Percentiles rank a stretch among this genome's conserved stretches.
Evolutionary conservation across 1,140 invertebrate species (phyloP).

Genomic region (Drosophila ficusphila): DNA sequence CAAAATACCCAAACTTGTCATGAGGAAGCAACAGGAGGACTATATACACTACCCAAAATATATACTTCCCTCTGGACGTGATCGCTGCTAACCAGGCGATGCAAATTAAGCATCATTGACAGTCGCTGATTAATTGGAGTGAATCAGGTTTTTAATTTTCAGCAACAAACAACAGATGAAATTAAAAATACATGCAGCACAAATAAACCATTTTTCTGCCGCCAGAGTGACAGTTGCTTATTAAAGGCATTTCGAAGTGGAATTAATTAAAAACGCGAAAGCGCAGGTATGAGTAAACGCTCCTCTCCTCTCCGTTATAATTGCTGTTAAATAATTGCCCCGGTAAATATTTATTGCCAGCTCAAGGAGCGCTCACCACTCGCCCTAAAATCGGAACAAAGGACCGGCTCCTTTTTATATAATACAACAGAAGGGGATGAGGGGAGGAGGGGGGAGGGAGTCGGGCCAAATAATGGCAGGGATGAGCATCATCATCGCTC

Average conservation of each 20-base stretch:
- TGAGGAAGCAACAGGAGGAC: slow-evolving; percentile 53
- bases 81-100: slow-evolving; percentile 27
- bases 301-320: slow-evolving; percentile 29
- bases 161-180: slow-evolving; percentile 42
- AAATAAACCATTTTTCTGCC: slow-evolving; percentile 41
- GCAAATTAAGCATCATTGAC: slow-evolving; percentile 77
- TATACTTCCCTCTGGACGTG: slow-evolving; percentile 16
- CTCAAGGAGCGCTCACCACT: slow-evolving; percentile 41
- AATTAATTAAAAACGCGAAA: slow-evolving; percentile 54
- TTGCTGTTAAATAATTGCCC: slow-evolving; percentile 65
- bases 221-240: slow-evolving; percentile 49
- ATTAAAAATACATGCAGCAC: slow-evolving; percentile 30
- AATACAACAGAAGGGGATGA: neutral
- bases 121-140: slow-evolving; percentile 74
- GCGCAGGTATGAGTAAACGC: neutral
- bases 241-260: slow-evolving; percentile 66
- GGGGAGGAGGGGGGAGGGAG: too few species aligned
- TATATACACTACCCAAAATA: slow-evolving; percentile 13
- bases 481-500: slow-evolving; percentile 76
- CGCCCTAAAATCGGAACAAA: slow-evolving; percentile 17
- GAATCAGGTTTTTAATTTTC: slow-evolving; percentile 76
- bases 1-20: slow-evolving; percentile 23
- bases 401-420: slow-evolving; percentile 4
- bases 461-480: slow-evolving; percentile 35
- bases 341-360: slow-evolving; percentile 67